phyloP scores from a whole-genome alignment of 2,797 vertebrate species.

The Chaenodraco wilsoni region DNA sequence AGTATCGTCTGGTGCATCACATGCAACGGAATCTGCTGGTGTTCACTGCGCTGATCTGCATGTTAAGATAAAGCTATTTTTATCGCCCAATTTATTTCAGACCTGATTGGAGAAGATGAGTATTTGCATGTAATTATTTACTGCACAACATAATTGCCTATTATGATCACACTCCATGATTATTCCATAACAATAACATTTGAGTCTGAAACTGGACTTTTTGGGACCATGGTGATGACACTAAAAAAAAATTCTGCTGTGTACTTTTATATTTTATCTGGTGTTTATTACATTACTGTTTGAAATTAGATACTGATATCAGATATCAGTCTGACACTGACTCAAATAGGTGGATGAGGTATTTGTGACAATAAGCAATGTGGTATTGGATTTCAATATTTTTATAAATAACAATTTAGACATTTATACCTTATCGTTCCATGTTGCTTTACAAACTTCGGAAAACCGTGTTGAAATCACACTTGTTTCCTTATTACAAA shows the following conservation, averaged over 20 bases:
- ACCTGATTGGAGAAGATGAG: constrained; percentile 41
- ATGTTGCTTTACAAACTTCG: too few species aligned
- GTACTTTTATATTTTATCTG: constrained; percentile 20
- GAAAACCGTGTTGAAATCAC: too few species aligned
- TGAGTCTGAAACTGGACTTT: constrained; percentile 14
- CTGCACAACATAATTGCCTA: constrained; percentile 28
- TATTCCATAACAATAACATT: constrained; percentile 30
- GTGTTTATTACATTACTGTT: neutral
- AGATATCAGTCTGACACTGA: too few species aligned
- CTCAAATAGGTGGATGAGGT: too few species aligned
- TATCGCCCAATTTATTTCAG: constrained; percentile 36
- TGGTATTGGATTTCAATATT: too few species aligned
- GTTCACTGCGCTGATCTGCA: constrained; percentile 20
- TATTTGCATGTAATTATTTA: constrained; percentile 47
- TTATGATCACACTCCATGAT: constrained; percentile 26
- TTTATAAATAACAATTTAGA: too few species aligned
- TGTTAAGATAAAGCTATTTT: constrained; percentile 40
- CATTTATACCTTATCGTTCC: too few species aligned
- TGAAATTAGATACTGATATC: too few species aligned
- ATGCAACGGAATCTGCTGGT: constrained; percentile 21
- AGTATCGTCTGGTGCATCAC: constrained; percentile 29
- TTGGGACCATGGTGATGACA: neutral
- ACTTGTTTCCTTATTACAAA: too few species aligned
- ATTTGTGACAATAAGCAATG: too few species aligned
- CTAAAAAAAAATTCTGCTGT: neutral